Evolutionary conservation across 2,797 vertebrate species (phyloP).

Genomic region (Pseudopleuronectes americanus): DNA sequence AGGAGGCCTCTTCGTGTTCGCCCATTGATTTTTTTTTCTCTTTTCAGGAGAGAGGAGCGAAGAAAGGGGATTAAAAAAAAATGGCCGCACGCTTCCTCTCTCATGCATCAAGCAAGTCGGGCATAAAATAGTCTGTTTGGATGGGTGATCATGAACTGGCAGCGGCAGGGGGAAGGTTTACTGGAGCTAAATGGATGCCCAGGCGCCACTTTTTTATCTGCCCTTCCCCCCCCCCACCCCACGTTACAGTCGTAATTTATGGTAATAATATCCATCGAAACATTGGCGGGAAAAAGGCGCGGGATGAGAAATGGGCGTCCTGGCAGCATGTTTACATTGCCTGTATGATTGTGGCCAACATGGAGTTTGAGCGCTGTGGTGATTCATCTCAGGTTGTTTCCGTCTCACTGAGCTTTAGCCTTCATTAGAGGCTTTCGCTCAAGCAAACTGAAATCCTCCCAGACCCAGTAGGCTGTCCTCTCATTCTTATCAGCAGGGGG

Average conservation of each 20-base stretch:
- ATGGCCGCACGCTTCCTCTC: conserved; percentile 40
- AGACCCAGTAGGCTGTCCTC: background rate
- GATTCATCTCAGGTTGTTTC: conserved; percentile 43
- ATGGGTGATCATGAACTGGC: conserved; percentile 82
- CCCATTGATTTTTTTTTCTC: conserved; percentile 56
- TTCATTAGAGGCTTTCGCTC: conserved; percentile 30
- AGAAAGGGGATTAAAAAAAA: conserved; percentile 45
- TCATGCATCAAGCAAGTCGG: conserved; percentile 74
- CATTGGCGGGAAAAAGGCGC: conserved; percentile 40
- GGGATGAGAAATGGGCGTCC: conserved; percentile 43
- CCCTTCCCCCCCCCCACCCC: conserved; percentile 57
- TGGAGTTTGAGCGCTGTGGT: conserved; percentile 21
- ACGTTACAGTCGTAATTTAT: conserved; percentile 67
- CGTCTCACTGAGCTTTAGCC: conserved; percentile 38
- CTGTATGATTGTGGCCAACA: conserved; percentile 27
- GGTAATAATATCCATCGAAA: conserved; percentile 68
- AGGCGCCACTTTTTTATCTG: conserved; percentile 58
- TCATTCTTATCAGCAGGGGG: conserved; percentile 8
- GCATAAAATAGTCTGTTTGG: conserved; percentile 77
- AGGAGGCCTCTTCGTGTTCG: conserved; percentile 53
- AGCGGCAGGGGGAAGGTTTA: conserved; percentile 62
- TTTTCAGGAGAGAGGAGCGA: conserved; percentile 22
- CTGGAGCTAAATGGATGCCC: conserved; percentile 70
- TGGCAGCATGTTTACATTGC: conserved; percentile 50
- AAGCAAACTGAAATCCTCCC: conserved; percentile 23